Percentiles rank a stretch among this genome's conserved stretches.
These are phyloP conservation scores for Marcusenius ussheri DNA, from an alignment of 2,113 vertebrate genomes.

Conservation along the genomic window DNA sequence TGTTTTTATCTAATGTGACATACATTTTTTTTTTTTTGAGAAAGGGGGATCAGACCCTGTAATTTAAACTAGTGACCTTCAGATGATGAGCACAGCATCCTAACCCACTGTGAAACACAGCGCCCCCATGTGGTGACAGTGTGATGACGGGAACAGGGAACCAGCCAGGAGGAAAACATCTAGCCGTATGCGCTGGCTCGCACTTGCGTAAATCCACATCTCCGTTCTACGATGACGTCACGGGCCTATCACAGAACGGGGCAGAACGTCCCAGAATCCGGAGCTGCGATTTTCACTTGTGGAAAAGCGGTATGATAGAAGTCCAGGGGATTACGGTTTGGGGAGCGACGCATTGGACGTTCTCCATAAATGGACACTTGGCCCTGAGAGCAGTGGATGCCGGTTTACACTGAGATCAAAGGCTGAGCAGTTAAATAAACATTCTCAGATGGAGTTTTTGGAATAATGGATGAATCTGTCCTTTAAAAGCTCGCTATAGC, in stretches of 20 bases:
- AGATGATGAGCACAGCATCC: neutral
- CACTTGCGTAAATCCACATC: neutral
- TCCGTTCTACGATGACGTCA: neutral
- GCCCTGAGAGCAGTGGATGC: neutral
- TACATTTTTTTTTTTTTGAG: neutral
- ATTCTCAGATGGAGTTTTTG: neutral
- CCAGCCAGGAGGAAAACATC: neutral
- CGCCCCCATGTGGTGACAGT: neutral
- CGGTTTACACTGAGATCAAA: constrained; percentile 15
- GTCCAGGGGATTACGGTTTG: neutral
- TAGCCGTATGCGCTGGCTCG: neutral
- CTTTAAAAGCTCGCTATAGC: neutral
- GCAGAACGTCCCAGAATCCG: neutral
- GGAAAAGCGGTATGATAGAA: neutral
- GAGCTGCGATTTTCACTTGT: too few relatives aligned
- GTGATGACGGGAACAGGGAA: neutral
- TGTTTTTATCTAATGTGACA: neutral
- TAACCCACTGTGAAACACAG: neutral
- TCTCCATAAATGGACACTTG: constrained; percentile 16
- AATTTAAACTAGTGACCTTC: neutral
- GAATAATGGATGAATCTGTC: neutral
- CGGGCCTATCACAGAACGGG: neutral
- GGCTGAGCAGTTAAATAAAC: constrained; percentile 1
- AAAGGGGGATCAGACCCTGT: neutral
- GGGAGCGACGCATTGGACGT: neutral